Conservation (phyloP, 2,797 vertebrate species). For the Natrix natrix region DNA sequence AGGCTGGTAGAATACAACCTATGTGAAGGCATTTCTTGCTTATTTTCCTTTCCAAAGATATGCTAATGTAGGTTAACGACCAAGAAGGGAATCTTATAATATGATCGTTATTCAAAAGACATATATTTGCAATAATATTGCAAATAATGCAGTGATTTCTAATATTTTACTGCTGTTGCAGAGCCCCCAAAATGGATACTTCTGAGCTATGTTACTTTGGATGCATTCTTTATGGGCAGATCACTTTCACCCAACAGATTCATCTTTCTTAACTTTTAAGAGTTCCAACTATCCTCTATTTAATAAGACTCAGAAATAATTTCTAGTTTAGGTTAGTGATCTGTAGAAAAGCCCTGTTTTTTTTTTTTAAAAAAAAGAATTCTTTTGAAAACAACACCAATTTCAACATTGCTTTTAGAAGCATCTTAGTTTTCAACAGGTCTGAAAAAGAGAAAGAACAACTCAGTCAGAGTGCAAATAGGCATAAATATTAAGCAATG, state of each 20-base stretch:
- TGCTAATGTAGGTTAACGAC: conserved; percentile 39
- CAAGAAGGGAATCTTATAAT: not conserved
- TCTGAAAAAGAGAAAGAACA: conserved; percentile 67
- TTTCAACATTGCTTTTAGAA: conserved; percentile 62
- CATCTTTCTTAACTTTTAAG: conserved; percentile 63
- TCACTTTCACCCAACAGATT: conserved; percentile 36
- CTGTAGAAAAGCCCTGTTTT: conserved; percentile 63
- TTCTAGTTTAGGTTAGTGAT: conserved; percentile 66
- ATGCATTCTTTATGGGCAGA: conserved; percentile 45
- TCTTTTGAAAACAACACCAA: conserved; percentile 2
- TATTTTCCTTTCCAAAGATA: conserved; percentile 48
- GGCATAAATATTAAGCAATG: conserved; percentile 69
- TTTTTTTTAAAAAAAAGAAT: conserved; percentile 58
- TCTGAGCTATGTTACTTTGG: not conserved
- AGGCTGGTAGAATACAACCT: conserved; percentile 40
- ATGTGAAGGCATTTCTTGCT: conserved; percentile 31
- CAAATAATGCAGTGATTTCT: not conserved
- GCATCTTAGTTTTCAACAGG: conserved; percentile 61
- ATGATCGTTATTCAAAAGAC: not conserved
- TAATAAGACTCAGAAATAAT: conserved; percentile 74
- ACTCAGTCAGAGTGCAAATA: conserved; percentile 67
- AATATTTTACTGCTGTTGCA: not conserved
- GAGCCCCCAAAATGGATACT: not conserved
- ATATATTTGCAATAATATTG: not conserved
- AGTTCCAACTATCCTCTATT: conserved; percentile 68